These are phyloP conservation scores for Acanthiza pusilla DNA, from an alignment of 2,797 vertebrate species.

Conservation along the genomic window DNA sequence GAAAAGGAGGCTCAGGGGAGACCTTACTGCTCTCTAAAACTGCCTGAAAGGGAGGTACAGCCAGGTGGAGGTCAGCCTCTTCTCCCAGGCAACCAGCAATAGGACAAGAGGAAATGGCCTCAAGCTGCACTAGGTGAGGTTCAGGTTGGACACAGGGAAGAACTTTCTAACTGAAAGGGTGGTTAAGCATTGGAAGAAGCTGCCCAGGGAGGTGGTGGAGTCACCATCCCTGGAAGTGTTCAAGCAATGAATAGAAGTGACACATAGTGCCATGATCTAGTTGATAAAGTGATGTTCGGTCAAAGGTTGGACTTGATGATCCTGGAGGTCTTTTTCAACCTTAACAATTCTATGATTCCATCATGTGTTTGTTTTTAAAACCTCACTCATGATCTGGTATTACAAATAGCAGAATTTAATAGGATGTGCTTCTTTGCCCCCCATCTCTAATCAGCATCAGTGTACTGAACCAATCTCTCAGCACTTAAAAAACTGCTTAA, in stretches of 20 bases:
- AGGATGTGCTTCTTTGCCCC: neutral
- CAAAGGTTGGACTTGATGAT: neutral
- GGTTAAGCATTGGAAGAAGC: neutral
- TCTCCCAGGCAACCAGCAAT: neutral
- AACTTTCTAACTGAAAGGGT: neutral
- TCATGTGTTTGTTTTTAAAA: neutral
- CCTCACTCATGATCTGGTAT: neutral
- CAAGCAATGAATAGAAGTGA: fast-evolving
- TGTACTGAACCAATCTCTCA: neutral
- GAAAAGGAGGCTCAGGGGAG: neutral
- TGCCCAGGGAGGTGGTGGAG: neutral
- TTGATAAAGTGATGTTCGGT: neutral
- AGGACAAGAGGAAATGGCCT: neutral
- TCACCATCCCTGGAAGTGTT: neutral
- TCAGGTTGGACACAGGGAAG: neutral
- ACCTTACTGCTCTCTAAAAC: neutral
- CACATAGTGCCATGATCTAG: neutral
- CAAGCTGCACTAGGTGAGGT: neutral
- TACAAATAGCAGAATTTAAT: neutral
- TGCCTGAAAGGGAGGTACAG: neutral
- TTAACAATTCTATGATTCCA: neutral
- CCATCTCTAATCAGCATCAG: neutral
- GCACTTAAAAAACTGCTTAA: neutral
- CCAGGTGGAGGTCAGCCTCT: fast-evolving
- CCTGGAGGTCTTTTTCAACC: neutral